Percentiles rank a stretch among this genome's conserved stretches.
These are phyloP conservation scores for Amaurobius ferox DNA, from an alignment of 2,888 invertebrate genomes.

Conservation along the genomic window DNA sequence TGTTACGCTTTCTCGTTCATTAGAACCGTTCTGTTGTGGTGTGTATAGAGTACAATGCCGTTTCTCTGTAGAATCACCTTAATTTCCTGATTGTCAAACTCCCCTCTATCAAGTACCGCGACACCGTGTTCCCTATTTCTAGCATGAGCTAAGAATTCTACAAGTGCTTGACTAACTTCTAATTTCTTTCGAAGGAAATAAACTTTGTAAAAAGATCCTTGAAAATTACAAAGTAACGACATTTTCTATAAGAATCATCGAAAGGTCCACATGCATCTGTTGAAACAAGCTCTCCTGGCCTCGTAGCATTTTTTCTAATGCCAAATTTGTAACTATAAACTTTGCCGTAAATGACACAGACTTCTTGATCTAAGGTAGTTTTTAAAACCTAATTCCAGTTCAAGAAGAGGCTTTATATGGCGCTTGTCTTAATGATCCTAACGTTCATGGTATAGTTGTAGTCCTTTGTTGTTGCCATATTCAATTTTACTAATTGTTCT, in stretches of 20 bases:
- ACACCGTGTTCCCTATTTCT: not conserved
- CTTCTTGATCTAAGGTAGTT: not conserved
- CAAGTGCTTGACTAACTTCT: not conserved
- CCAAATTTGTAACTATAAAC: not conserved
- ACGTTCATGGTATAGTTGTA: conserved; percentile 15
- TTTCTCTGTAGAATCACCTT: too few species aligned
- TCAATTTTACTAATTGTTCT: not conserved
- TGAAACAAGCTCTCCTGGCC: not conserved
- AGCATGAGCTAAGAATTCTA: not conserved
- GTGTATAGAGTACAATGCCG: too few species aligned
- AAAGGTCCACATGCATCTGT: not conserved
- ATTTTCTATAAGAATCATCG: not conserved
- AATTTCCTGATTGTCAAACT: too few species aligned
- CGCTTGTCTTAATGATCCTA: conserved; percentile 24
- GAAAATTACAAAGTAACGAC: not conserved
- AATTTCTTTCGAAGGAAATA: not conserved
- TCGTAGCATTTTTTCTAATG: not conserved
- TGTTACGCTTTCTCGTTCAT: too few species aligned
- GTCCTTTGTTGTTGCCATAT: not conserved
- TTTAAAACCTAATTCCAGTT: not conserved
- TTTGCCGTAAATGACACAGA: not conserved
- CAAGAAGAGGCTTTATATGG: conserved; percentile 11
- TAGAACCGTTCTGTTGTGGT: too few species aligned
- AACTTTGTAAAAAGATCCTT: not conserved
- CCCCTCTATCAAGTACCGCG: too few species aligned